Percentiles rank a stretch among this genome's conserved stretches.
These are phyloP conservation scores for Carassius auratus DNA, from an alignment of 2,113 vertebrate species.

Conservation along the genomic window DNA sequence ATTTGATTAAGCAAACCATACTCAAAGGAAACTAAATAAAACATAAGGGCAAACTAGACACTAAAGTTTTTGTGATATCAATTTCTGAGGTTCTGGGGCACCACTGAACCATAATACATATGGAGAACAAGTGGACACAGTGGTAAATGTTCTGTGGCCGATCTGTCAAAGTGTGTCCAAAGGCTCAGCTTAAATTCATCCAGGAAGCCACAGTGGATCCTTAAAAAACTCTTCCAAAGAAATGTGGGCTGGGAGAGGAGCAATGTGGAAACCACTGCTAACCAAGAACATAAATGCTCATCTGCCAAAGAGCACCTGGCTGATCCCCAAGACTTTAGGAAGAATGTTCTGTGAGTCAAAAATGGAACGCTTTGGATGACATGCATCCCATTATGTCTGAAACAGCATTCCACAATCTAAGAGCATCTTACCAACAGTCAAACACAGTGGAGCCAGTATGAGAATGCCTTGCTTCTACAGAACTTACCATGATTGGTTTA, in stretches of 20 bases:
- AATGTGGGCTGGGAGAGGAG: slow-evolving; percentile 20
- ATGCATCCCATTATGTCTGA: slow-evolving; percentile 24
- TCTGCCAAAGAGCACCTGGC: slow-evolving; percentile 37
- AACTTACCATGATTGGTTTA: background rate
- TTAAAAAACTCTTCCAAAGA: slow-evolving; percentile 15
- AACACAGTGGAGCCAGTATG: background rate
- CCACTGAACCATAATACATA: slow-evolving; percentile 7
- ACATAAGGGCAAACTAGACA: background rate
- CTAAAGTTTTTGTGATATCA: background rate
- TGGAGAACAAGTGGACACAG: slow-evolving; percentile 17
- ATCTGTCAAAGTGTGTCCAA: slow-evolving; percentile 12
- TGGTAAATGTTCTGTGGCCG: background rate
- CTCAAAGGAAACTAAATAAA: background rate
- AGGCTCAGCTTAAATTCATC: slow-evolving; percentile 17
- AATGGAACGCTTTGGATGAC: slow-evolving; percentile 38
- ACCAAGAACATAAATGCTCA: slow-evolving; percentile 23
- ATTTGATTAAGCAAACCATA: background rate
- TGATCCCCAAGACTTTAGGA: slow-evolving; percentile 27
- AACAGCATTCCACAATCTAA: slow-evolving; percentile 20
- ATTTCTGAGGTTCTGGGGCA: background rate
- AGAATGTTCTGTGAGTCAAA: slow-evolving; percentile 31
- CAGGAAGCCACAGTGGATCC: slow-evolving; percentile 25
- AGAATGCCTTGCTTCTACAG: background rate
- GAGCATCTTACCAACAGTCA: background rate
- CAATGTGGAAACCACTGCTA: slow-evolving; percentile 28